Conservation (phyloP, 2,888 invertebrate species). For the Spialia ferax region DNA sequence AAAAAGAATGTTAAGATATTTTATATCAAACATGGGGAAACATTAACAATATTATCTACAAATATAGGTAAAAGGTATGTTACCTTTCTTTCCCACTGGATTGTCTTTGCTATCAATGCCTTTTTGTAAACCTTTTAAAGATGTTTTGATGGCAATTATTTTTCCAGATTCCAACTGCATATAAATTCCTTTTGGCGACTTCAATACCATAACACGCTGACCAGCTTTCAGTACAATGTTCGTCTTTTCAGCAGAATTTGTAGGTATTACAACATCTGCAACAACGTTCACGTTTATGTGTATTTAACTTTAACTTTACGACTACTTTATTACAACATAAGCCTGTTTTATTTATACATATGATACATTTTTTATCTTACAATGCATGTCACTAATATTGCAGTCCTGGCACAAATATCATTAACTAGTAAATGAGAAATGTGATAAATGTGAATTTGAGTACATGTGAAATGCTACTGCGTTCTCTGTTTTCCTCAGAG, state of each 20-base stretch:
- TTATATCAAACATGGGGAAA: neutral
- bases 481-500: too few relatives aligned
- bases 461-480: too few relatives aligned
- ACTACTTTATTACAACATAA: too few relatives aligned
- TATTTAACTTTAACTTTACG: neutral
- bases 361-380: too few relatives aligned
- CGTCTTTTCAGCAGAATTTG: slow-evolving; percentile 95
- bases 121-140: slow-evolving; percentile 88
- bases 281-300: slow-evolving; percentile 30
- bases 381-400: too few relatives aligned
- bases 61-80: neutral
- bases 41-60: neutral
- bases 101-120: slow-evolving; percentile 69
- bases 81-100: slow-evolving; percentile 79
- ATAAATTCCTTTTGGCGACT: slow-evolving; percentile 98
- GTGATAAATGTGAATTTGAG: too few relatives aligned
- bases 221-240: slow-evolving; percentile 97
- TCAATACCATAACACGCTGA: slow-evolving; percentile 97
- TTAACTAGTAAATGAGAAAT: too few relatives aligned
- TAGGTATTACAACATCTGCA: slow-evolving; percentile 96
- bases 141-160: slow-evolving; percentile 96
- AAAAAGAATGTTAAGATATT: slow-evolving; percentile 35
- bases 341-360: too few relatives aligned
- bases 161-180: slow-evolving; percentile 98
- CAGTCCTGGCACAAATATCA: too few relatives aligned